Evolutionary conservation across 2,113 vertebrate genomes (phyloP).

Genomic region (Myrmophylax atrothorax): DNA sequence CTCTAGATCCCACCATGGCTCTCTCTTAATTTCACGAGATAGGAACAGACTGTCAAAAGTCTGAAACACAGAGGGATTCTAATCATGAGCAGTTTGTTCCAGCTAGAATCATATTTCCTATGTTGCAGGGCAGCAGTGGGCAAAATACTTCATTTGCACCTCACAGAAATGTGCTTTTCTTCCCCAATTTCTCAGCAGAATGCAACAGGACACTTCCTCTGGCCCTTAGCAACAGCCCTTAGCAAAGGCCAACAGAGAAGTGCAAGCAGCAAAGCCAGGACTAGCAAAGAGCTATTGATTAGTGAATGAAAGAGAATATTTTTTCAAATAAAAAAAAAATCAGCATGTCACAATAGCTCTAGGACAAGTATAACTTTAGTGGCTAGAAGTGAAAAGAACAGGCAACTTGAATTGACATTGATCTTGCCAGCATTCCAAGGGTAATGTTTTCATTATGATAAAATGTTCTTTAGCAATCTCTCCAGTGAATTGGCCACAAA

Average conservation of each 20-base stretch:
- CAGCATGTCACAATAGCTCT: not conserved
- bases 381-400: constrained; percentile 1
- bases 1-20: not conserved
- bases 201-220: constrained; percentile 33
- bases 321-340: constrained; percentile 12
- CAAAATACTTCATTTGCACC: constrained; percentile 40
- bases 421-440: constrained; percentile 26
- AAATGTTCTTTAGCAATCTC: constrained; percentile 55
- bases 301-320: constrained; percentile 6
- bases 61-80: not conserved
- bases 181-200: not conserved
- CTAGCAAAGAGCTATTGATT: constrained; percentile 50
- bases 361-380: not conserved
- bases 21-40: constrained; percentile 8
- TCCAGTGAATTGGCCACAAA: not conserved
- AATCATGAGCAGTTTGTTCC: not conserved
- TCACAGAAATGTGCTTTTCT: constrained; percentile 35
- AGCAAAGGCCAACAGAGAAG: not conserved
- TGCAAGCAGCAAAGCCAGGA: constrained; percentile 32
- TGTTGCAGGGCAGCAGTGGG: not conserved
- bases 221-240: constrained; percentile 39
- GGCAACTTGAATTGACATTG: not conserved
- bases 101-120: not conserved
- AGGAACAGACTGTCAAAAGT: constrained; percentile 11
- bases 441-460: constrained; percentile 60